Evolutionary conservation across 2,113 vertebrate genomes (phyloP).

Genomic region (Poeciliopsis turrubarensis): DNA sequence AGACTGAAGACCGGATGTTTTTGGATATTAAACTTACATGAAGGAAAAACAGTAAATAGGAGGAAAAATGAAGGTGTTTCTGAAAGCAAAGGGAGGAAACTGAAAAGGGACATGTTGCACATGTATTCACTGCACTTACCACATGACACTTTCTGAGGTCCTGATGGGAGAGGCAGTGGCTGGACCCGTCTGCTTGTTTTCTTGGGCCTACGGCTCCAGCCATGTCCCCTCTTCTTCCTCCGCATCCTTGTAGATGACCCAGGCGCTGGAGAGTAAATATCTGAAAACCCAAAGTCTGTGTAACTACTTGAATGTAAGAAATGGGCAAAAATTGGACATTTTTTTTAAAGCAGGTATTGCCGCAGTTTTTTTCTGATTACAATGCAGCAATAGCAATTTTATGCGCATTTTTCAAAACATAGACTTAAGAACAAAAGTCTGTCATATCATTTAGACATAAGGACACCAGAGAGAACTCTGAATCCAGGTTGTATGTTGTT

Average conservation of each 20-base stretch:
- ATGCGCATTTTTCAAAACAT: neutral
- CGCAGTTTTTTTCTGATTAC: neutral
- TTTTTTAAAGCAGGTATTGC: neutral
- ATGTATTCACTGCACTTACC: slow-evolving; percentile 78
- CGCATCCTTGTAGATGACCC: slow-evolving; percentile 65
- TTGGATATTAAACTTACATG: neutral
- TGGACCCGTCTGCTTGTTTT: slow-evolving; percentile 38
- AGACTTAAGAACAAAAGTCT: neutral
- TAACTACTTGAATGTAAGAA: neutral
- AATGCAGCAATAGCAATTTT: too few relatives aligned
- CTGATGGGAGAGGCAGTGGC: slow-evolving; percentile 33
- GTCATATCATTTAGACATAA: too few relatives aligned
- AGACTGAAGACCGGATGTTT: neutral
- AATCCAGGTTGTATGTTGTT: neutral
- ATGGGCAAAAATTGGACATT: too few relatives aligned
- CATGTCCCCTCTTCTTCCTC: slow-evolving; percentile 74
- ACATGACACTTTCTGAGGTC: slow-evolving; percentile 83
- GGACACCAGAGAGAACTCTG: too few relatives aligned
- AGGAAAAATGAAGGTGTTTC: slow-evolving; percentile 13
- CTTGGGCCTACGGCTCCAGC: slow-evolving; percentile 69
- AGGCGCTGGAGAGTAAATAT: slow-evolving; percentile 74
- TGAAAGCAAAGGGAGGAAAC: neutral
- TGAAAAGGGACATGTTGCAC: neutral
- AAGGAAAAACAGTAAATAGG: neutral
- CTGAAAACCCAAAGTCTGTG: slow-evolving; percentile 61